Percentiles rank a stretch among this genome's conserved stretches.
Conservation (phyloP, 2,797 vertebrate species). For the Hylomyscus alleni region DNA sequence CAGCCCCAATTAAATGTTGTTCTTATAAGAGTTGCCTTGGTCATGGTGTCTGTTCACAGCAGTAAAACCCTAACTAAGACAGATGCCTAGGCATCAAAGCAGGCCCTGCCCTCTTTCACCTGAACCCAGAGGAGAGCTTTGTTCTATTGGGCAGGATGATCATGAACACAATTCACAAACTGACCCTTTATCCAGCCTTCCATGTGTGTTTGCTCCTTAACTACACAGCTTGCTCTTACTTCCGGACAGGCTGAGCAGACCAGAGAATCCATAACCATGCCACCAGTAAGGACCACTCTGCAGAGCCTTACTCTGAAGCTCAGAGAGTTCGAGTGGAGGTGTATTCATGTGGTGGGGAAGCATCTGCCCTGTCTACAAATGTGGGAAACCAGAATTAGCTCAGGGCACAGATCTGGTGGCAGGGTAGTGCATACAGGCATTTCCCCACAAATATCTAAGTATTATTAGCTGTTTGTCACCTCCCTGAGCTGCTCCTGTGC, state of each 20-base stretch:
- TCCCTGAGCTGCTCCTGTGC: slow-evolving; percentile 95
- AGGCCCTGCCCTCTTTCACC: not conserved
- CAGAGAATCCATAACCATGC: slow-evolving; percentile 92
- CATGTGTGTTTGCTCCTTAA: slow-evolving; percentile 91
- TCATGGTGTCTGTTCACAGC: no score
- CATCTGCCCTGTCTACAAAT: slow-evolving; percentile 96
- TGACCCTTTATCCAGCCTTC: slow-evolving; percentile 92
- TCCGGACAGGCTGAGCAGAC: slow-evolving; percentile 89
- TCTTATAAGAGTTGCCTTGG: no score
- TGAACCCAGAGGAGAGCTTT: slow-evolving; percentile 92
- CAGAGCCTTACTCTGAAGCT: slow-evolving; percentile 94
- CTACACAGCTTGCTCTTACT: slow-evolving; percentile 87
- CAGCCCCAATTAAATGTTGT: no score
- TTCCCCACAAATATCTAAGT: slow-evolving; percentile 93
- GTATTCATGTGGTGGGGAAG: slow-evolving; percentile 92
- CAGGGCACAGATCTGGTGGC: slow-evolving; percentile 95
- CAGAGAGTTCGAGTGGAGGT: slow-evolving; percentile 95
- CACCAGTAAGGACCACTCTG: slow-evolving; percentile 86
- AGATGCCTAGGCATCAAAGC: not conserved
- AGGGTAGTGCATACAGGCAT: slow-evolving; percentile 96
- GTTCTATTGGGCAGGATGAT: slow-evolving; percentile 94
- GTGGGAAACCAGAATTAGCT: slow-evolving; percentile 92
- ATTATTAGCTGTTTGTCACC: slow-evolving; percentile 95
- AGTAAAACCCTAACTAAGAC: no score
- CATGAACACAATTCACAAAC: slow-evolving; percentile 92